Conservation (phyloP, 2,888 invertebrate genomes). For the Papilio elwesi region DNA sequence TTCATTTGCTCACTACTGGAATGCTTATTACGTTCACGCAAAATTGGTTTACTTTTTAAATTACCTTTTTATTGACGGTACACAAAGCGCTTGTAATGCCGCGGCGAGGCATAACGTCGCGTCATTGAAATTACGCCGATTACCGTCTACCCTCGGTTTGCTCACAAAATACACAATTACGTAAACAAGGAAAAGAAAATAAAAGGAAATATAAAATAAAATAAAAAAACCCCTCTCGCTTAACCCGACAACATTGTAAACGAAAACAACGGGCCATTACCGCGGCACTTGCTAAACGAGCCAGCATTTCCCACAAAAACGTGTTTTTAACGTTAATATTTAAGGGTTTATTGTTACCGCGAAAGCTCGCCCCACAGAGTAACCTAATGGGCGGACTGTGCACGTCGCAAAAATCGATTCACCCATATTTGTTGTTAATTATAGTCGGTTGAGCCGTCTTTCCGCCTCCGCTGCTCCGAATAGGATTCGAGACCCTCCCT, state of each 20-base stretch:
- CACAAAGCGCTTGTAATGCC: constrained; percentile 51
- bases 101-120: constrained; percentile 54
- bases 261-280: constrained; percentile 69
- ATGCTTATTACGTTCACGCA: constrained; percentile 46
- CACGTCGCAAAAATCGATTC: constrained; percentile 75
- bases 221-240: constrained; percentile 54
- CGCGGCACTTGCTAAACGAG: constrained; percentile 76
- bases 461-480: constrained; percentile 81
- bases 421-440: constrained; percentile 84
- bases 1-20: constrained; percentile 49
- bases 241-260: constrained; percentile 62
- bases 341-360: constrained; percentile 72
- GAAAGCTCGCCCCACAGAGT: constrained; percentile 73
- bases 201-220: constrained; percentile 61
- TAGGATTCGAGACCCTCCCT: constrained; percentile 82
- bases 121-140: constrained; percentile 69
- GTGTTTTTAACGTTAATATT: constrained; percentile 74
- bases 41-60: constrained; percentile 42
- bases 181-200: constrained; percentile 71
- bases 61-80: constrained; percentile 51
- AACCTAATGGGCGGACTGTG: constrained; percentile 70
- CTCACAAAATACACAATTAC: constrained; percentile 76
- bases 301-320: constrained; percentile 77
- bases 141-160: constrained; percentile 67
- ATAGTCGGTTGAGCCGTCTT: constrained; percentile 81